phyloP scores from a whole-genome alignment of 1,140 invertebrate genomes.

The Teleopsis dalmanni region DNA sequence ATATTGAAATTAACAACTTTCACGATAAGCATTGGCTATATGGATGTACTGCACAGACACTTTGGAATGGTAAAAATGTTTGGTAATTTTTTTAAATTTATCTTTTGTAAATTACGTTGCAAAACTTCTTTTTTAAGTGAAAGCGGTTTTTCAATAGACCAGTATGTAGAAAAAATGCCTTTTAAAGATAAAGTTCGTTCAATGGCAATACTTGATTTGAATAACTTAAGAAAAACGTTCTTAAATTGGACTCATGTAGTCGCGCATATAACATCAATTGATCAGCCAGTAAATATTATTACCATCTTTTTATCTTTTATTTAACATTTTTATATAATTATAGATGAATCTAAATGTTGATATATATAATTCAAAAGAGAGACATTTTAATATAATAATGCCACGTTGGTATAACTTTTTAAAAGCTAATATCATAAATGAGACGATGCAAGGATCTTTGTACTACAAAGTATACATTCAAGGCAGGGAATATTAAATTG shows the following conservation, averaged over 20 bases:
- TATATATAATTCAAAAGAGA: constrained; percentile 51
- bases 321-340: constrained; percentile 10
- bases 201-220: constrained; percentile 55
- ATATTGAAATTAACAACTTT: constrained; percentile 55
- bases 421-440: constrained; percentile 37
- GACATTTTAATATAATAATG: constrained; percentile 49
- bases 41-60: constrained; percentile 54
- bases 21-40: constrained; percentile 64
- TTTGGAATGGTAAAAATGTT: constrained; percentile 48
- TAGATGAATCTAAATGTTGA: constrained; percentile 59
- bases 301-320: constrained; percentile 8
- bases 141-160: constrained; percentile 56
- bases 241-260: constrained; percentile 62
- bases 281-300: constrained; percentile 48
- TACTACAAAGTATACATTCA: constrained; percentile 51
- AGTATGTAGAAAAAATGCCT: constrained; percentile 52
- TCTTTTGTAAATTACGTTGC: neutral
- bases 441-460: constrained; percentile 48
- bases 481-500: constrained; percentile 3
- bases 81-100: constrained; percentile 50
- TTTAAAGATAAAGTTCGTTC: constrained; percentile 47
- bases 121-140: constrained; percentile 38
- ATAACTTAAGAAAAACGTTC: constrained; percentile 50
- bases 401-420: constrained; percentile 46
- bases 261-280: constrained; percentile 55